phyloP scores from a whole-genome alignment of 2,113 vertebrate genomes.

The Grallaria varia region DNA sequence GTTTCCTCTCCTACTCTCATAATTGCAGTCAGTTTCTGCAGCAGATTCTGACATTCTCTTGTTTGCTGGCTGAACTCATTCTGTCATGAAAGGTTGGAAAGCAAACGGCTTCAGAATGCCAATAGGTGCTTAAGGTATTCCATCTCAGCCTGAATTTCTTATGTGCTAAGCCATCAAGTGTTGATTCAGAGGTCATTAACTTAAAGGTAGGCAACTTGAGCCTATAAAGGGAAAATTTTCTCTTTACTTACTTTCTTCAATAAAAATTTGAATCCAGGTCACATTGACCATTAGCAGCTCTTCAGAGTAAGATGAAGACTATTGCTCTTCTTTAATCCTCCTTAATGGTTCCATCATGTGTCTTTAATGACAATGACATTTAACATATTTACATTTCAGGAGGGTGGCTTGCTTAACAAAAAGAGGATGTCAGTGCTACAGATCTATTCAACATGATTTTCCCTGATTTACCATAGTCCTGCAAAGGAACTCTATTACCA shows the following conservation, averaged over 20 bases:
- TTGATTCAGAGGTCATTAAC: slow-evolving; percentile 24
- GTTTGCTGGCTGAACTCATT: slow-evolving; percentile 42
- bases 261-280: neutral
- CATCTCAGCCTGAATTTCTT: neutral
- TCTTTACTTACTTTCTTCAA: neutral
- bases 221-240: neutral
- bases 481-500: neutral
- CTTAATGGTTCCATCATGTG: neutral
- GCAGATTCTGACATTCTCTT: neutral
- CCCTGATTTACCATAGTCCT: neutral
- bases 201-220: neutral
- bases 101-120: slow-evolving; percentile 49
- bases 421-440: neutral
- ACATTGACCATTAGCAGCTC: neutral
- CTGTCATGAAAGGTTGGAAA: slow-evolving; percentile 55
- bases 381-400: neutral
- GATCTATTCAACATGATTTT: neutral
- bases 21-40: slow-evolving; percentile 9
- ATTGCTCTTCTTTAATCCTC: neutral
- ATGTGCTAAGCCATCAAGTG: neutral
- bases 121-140: slow-evolving; percentile 38
- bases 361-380: neutral
- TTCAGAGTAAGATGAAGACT: neutral
- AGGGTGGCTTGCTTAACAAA: neutral
- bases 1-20: slow-evolving; percentile 4